Evolutionary conservation across 2,888 invertebrate genomes (phyloP), one percentile per base, ranked within the genome.

Genomic region (Morpho deidamia): DNA sequence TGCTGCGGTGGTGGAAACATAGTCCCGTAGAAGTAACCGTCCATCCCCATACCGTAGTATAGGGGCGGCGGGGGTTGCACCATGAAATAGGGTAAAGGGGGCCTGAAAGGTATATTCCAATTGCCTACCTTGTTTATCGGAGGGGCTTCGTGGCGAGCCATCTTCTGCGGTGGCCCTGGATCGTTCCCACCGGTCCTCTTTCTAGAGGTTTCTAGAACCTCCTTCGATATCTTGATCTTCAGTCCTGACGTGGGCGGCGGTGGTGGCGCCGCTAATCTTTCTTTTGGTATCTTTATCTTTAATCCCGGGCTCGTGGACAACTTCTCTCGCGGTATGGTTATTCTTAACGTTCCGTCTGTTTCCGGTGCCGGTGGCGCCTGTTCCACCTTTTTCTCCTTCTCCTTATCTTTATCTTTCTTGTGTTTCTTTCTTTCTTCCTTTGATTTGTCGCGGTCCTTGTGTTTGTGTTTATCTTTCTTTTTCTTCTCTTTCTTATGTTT

Each of bases 261-360:
- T 61, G 78, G 87, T 48, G 87, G 92, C 46, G 89, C 90, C 64
- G 93, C 92, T 41, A 95, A 78, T 48, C 94, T 87, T 61, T 95
- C 95, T 71, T 95, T 95, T 0, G 95, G 93, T 49, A 96, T 96
- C 78, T 95, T 96, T 46, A 96, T 94, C 77, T 96, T 96, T 44
- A 96, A 73, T 0, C 94, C 93, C 0, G 90, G 85, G 49, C 81
- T 82, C 0, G 86, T 65, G 0, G 83, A 77, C 1, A 87, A 53
- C 55, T 86, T 88, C 1, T 90, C 90, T 10, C 85, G 62, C 0
- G 89, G 89, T 54, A 90, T 89, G 0, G 89, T 90, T 66, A 90
- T 89, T 55, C 79, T 67, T 1, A 88, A 41, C 7, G 81, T 66
- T 0, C 82, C 85, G 38, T 86, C 85, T 3, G 57, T 55, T n/a